A percentile compares a stretch with the other conserved stretches of the same genome.
These are phyloP conservation scores for Macaca mulatta DNA, from an alignment of 2,113 vertebrate species.

Conservation along the genomic window DNA sequence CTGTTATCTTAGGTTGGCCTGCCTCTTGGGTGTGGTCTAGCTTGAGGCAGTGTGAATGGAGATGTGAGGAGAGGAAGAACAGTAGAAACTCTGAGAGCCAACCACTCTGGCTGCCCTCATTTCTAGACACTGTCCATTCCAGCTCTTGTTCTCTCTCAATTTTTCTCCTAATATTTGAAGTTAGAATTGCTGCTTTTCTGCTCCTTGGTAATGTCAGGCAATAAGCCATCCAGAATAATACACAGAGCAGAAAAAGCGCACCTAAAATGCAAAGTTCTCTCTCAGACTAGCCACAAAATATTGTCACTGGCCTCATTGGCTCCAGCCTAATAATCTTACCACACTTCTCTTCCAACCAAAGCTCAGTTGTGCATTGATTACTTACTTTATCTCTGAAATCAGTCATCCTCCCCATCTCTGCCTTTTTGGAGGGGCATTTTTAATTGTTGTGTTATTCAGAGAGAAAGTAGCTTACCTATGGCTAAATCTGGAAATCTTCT, in stretches of 20 bases:
- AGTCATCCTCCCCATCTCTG: not conserved
- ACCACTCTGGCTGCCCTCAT: not conserved
- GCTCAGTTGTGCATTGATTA: not conserved
- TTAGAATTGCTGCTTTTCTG: not conserved
- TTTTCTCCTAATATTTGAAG: not conserved
- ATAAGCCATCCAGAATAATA: not conserved
- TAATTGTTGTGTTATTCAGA: not conserved
- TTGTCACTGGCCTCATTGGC: not conserved
- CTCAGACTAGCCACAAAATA: not conserved
- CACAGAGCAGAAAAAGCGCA: not conserved
- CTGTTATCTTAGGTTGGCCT: not conserved
- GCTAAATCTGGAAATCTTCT: not conserved
- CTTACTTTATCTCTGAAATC: not conserved
- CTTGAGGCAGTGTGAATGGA: too few relatives aligned
- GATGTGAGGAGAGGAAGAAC: not conserved
- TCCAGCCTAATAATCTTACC: not conserved
- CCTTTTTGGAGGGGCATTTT: not conserved
- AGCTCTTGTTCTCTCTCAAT: not conserved
- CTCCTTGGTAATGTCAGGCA: not conserved
- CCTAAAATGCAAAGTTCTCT: not conserved
- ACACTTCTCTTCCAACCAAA: not conserved
- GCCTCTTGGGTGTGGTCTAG: not conserved
- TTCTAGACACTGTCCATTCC: not conserved
- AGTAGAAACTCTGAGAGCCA: not conserved
- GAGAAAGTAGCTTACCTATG: not conserved